Conservation (phyloP, 2,888 invertebrate genomes). For the Timandra comae region DNA sequence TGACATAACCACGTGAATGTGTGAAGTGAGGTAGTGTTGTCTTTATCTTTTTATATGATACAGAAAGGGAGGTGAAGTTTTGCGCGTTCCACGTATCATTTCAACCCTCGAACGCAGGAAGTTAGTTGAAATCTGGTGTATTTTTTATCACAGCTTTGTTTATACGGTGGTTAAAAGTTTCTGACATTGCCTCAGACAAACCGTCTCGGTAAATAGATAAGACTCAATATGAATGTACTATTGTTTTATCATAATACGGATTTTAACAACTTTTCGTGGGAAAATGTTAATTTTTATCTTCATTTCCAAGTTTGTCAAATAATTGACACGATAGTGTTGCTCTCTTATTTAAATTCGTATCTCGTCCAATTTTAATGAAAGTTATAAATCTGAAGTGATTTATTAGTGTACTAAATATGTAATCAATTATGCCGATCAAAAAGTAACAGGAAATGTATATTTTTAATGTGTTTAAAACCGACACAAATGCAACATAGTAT, state of each 20-base stretch:
- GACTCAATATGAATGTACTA: constrained; percentile 48
- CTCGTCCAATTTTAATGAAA: neutral
- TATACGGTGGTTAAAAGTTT: constrained; percentile 56
- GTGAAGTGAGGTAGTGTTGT: constrained; percentile 39
- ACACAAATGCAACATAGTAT: constrained; percentile 29
- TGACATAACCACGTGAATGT: constrained; percentile 63
- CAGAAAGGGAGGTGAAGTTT: constrained; percentile 45
- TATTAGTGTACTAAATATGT: constrained; percentile 34
- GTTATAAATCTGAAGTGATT: constrained; percentile 1
- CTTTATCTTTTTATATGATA: constrained; percentile 31
- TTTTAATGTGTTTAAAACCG: constrained; percentile 39
- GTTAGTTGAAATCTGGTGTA: constrained; percentile 69
- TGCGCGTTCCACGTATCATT: constrained; percentile 42
- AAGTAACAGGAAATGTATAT: constrained; percentile 52
- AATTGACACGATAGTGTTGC: too few species aligned
- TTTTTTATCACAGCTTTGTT: constrained; percentile 62
- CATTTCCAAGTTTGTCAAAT: neutral
- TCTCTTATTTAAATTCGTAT: too few species aligned
- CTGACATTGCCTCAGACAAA: constrained; percentile 51
- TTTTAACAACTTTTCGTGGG: constrained; percentile 29
- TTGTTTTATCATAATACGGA: constrained; percentile 44
- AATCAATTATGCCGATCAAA: constrained; percentile 49
- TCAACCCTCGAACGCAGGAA: constrained; percentile 66
- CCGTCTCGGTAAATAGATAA: constrained; percentile 51
- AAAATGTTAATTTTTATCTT: constrained; percentile 8